Evolutionary conservation across 2,113 vertebrate species (phyloP), one percentile per base, ranked within the genome.

Genomic region (Dipodomys merriami): DNA sequence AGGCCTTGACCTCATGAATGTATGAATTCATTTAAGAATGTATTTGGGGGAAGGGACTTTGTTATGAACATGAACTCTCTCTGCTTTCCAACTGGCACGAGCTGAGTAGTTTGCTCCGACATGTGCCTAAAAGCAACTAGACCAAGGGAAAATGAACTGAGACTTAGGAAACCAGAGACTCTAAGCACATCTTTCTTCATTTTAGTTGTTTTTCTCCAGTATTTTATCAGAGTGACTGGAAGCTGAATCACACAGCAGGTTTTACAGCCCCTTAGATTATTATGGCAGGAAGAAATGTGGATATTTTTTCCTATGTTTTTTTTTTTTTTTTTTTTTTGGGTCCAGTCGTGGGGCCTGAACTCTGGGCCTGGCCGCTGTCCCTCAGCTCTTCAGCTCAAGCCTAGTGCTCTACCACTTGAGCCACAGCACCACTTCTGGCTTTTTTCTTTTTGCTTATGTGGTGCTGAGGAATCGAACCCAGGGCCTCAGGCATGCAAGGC

Each of bases 271-370:
- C 7, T 93, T 15, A 35, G 49, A 12, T 11, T 76, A 15, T 49
- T 79, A 64, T 78, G 33, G 22, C 6, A 92, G 25, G 46, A 71
- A 72, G 30, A 95, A 90, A 46, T 12, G 69, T 5, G 49, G 27
- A 29, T 83, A 71, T 83, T 86, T 60, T 29, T 18, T 25, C 53
- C 91, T 76, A 35, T 81, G 83, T 72, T 53, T 86, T 74, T n/a
- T n/a, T n/a, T n/a, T n/a, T n/a, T n/a, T n/a, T n/a, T n/a, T n/a
- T n/a, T n/a, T n/a, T n/a, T n/a, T n/a, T 39, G 39, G 39, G 39
- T 39, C 39, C 5, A 5, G 39, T 39, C 39, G 39, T 39, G 39
- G 39, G 39, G 39, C 39, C 39, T 39, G 39, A 39, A 39, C 39
- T 39, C 39, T 39, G 39, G 39, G 39, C 39, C 39, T 39, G 39